These are phyloP conservation scores for Dryobates pubescens DNA, from an alignment of 2,797 vertebrate species.

Conservation along the genomic window DNA sequence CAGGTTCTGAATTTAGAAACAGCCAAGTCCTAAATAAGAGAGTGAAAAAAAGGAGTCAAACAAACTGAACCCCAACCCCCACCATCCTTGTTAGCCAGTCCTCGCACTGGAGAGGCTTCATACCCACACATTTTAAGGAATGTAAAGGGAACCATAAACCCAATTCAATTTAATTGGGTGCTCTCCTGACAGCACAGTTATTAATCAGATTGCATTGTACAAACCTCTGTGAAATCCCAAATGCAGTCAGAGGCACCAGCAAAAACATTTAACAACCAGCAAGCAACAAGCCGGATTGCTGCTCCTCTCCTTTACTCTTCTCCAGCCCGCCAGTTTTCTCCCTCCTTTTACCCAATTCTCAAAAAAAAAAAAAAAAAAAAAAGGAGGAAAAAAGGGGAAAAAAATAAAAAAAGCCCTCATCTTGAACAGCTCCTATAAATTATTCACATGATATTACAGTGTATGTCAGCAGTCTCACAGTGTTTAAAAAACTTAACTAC, in stretches of 20 bases:
- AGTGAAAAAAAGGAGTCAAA: not conserved
- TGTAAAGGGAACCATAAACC: constrained; percentile 78
- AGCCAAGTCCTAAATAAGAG: constrained; percentile 32
- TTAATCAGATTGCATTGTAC: constrained; percentile 79
- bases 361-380: constrained; percentile 15
- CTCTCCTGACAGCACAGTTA: constrained; percentile 80
- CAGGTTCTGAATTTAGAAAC: constrained; percentile 47
- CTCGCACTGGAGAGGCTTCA: constrained; percentile 56
- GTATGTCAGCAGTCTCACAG: constrained; percentile 84
- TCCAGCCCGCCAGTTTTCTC: constrained; percentile 1
- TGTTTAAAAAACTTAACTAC: constrained; percentile 87
- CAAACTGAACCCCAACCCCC: not conserved
- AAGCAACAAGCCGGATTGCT: constrained; percentile 34
- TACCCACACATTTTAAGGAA: constrained; percentile 72
- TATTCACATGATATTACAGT: constrained; percentile 85
- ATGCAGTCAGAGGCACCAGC: constrained; percentile 49
- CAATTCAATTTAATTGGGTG: constrained; percentile 82
- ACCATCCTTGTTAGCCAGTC: constrained; percentile 69
- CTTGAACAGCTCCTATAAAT: constrained; percentile 79
- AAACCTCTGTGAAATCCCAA: constrained; percentile 75
- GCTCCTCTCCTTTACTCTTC: constrained; percentile 27
- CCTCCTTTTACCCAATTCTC: constrained; percentile 52
- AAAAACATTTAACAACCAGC: constrained; percentile 73
- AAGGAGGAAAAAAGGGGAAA: not conserved
- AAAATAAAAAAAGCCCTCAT: constrained; percentile 43